Conservation (phyloP, 2,113 vertebrate genomes). For the Gymnocephalus cernua region DNA sequence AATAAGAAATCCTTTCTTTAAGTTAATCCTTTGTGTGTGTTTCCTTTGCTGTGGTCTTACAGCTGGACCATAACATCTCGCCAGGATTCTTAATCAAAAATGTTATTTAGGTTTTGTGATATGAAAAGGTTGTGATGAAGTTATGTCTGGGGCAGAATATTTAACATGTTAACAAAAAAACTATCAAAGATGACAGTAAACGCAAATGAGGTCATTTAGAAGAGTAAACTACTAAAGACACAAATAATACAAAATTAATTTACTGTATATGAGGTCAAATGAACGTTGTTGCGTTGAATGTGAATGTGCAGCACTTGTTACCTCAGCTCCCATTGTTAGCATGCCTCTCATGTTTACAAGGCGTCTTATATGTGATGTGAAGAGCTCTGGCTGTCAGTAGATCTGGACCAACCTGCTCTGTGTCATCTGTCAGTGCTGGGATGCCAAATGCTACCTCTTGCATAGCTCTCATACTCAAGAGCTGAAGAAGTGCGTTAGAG, state of each 20-base stretch:
- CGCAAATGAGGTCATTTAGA: not conserved
- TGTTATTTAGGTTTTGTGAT: too few species aligned
- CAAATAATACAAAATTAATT: not conserved
- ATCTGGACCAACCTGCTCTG: conserved; percentile 67
- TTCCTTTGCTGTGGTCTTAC: too few species aligned
- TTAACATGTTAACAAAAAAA: not conserved
- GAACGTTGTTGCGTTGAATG: not conserved
- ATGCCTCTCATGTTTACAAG: not conserved
- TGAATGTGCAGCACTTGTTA: not conserved
- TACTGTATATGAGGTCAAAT: too few species aligned
- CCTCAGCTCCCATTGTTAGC: not conserved
- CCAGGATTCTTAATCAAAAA: too few species aligned
- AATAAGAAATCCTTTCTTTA: too few species aligned
- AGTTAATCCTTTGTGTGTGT: too few species aligned
- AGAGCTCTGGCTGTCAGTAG: conserved; percentile 14
- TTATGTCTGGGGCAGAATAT: not conserved
- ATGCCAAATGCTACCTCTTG: conserved; percentile 11
- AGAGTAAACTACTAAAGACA: not conserved
- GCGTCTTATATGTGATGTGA: not conserved
- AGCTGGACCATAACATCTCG: too few species aligned
- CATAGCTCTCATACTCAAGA: conserved; percentile 59
- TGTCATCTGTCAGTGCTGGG: conserved; percentile 62
- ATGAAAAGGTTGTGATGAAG: too few species aligned
- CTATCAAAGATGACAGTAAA: not conserved
- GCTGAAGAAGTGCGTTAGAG: conserved; percentile 13